These are phyloP conservation scores for Phrynosoma blainvillii DNA, from an alignment of 2,113 vertebrate species.

Conservation along the genomic window DNA sequence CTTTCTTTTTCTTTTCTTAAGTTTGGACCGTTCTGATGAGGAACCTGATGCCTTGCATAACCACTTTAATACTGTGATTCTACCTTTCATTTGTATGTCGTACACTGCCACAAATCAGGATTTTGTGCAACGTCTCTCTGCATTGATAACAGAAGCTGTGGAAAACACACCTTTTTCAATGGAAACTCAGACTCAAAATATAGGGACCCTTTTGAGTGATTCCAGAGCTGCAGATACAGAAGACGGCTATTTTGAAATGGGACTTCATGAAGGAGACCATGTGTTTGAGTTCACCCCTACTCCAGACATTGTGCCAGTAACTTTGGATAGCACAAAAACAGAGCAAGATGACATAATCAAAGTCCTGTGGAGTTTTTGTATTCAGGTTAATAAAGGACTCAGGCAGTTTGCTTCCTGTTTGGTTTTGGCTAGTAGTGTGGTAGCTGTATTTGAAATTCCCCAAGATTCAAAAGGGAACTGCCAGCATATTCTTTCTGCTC, in stretches of 20 bases:
- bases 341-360: constrained; percentile 73
- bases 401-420: constrained; percentile 86
- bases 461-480: constrained; percentile 70
- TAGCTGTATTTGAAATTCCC: constrained; percentile 83
- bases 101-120: constrained; percentile 83
- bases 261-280: constrained; percentile 81
- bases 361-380: constrained; percentile 87
- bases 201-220: constrained; percentile 44
- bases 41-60: constrained; percentile 67
- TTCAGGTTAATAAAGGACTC: constrained; percentile 81
- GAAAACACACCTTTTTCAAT: constrained; percentile 66
- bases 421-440: constrained; percentile 78
- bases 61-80: constrained; percentile 74
- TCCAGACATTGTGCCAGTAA: constrained; percentile 38
- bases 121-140: constrained; percentile 85
- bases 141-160: constrained; percentile 75
- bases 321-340: constrained; percentile 52
- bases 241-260: constrained; percentile 97
- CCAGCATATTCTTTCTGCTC: constrained; percentile 76
- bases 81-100: constrained; percentile 84
- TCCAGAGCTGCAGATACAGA: constrained; percentile 64
- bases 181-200: constrained; percentile 58
- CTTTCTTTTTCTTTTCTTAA: constrained; percentile 53
- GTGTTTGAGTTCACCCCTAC: constrained; percentile 68
- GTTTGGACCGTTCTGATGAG: constrained; percentile 70